Conservation (phyloP, 2,888 invertebrate species). For the Dryobotodes eremita region DNA sequence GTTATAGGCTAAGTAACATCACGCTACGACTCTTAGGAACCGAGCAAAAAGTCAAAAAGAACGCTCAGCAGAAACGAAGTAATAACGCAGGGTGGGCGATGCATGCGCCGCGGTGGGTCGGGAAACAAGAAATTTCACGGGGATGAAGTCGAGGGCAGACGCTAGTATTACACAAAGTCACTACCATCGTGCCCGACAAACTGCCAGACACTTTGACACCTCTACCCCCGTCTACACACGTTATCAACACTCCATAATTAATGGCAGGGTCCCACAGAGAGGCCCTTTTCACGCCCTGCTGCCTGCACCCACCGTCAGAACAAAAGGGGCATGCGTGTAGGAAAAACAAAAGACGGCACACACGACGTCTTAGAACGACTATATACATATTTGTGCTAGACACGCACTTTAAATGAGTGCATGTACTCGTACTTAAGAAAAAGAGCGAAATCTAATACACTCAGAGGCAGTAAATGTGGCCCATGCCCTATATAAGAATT, state of each 20-base stretch:
- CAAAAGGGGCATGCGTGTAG: slow-evolving; percentile 29
- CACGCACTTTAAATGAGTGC: slow-evolving; percentile 11
- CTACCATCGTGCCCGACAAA: background rate
- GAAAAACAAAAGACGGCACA: slow-evolving; percentile 45
- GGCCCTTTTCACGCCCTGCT: slow-evolving; percentile 24
- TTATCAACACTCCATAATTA: slow-evolving; percentile 41
- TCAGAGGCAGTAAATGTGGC: too few species aligned
- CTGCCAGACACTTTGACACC: background rate
- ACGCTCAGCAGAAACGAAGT: too few species aligned
- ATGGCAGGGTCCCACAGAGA: slow-evolving; percentile 17
- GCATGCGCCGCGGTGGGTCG: too few species aligned
- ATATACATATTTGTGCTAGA: slow-evolving; percentile 10
- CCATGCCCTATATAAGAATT: too few species aligned
- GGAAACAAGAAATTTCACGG: too few species aligned
- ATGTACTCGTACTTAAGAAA: background rate
- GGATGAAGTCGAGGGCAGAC: too few species aligned
- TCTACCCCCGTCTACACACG: background rate
- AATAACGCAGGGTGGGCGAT: too few species aligned
- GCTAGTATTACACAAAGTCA: too few species aligned
- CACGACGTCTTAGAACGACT: slow-evolving; percentile 22
- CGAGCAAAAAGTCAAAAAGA: too few species aligned
- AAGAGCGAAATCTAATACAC: background rate
- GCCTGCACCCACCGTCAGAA: slow-evolving; percentile 5
- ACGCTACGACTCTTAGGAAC: too few species aligned
- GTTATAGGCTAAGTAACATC: too few species aligned